Conservation (phyloP, 2,113 vertebrate species). For the Pimephales promelas region DNA sequence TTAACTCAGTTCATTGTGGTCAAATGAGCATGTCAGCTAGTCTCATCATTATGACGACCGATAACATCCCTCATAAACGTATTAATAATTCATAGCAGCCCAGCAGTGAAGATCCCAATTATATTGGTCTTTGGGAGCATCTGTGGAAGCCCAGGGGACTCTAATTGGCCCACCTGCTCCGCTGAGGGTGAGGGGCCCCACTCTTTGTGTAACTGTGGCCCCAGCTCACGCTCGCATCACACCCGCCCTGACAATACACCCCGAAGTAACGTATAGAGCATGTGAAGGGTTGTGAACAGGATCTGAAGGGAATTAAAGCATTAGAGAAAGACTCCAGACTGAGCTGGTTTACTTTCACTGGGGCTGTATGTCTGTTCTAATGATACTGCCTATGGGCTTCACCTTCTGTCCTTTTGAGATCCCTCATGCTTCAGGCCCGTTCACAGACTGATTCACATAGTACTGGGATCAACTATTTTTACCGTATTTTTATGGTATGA, state of each 20-base stretch:
- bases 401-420: slow-evolving; percentile 12
- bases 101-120: slow-evolving; percentile 74
- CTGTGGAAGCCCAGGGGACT: slow-evolving; percentile 63
- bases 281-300: slow-evolving; percentile 14
- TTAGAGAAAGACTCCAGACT: slow-evolving; percentile 25
- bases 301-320: slow-evolving; percentile 16
- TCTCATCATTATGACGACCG: slow-evolving; percentile 51
- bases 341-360: slow-evolving; percentile 33
- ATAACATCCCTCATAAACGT: slow-evolving; percentile 63
- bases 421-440: background rate
- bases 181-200: slow-evolving; percentile 27
- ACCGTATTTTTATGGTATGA: too few relatives aligned
- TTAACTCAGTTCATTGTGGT: slow-evolving; percentile 39
- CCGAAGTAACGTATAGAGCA: slow-evolving; percentile 2
- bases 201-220: slow-evolving; percentile 64
- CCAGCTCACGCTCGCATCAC: slow-evolving; percentile 50
- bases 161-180: slow-evolving; percentile 80
- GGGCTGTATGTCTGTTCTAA: slow-evolving; percentile 26
- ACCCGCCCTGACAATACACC: slow-evolving; percentile 22
- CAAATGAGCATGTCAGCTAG: slow-evolving; percentile 60
- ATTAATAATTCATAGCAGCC: slow-evolving; percentile 79
- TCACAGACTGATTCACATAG: background rate
- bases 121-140: slow-evolving; percentile 64
- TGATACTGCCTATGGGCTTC: background rate
- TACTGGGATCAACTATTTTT: background rate